Evolutionary conservation across 1,140 invertebrate species (phyloP).

Genomic region (Prorops nasuta): DNA sequence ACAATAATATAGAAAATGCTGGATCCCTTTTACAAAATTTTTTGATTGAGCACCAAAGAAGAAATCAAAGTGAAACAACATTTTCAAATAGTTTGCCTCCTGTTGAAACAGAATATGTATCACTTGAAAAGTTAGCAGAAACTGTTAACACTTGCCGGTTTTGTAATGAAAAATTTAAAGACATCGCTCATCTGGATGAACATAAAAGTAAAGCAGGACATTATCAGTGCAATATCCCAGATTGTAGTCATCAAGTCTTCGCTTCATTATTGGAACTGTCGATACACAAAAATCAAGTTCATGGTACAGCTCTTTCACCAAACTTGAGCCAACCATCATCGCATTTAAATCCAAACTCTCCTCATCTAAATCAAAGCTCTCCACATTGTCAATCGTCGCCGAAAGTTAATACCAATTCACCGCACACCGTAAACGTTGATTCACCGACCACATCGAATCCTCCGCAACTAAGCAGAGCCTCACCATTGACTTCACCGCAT

Average conservation of each 20-base stretch:
- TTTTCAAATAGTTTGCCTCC: slow-evolving; percentile 29
- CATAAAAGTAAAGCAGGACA: slow-evolving; percentile 51
- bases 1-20: slow-evolving; percentile 28
- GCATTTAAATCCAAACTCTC: slow-evolving; percentile 17
- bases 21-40: slow-evolving; percentile 46
- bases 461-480: slow-evolving; percentile 25
- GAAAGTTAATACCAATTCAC: slow-evolving; percentile 27
- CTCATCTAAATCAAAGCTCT: slow-evolving; percentile 26
- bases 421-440: slow-evolving; percentile 18
- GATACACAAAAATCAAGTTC: slow-evolving; percentile 47
- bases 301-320: slow-evolving; percentile 39
- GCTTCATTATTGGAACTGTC: slow-evolving; percentile 42
- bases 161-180: slow-evolving; percentile 54
- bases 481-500: slow-evolving; percentile 39
- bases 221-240: slow-evolving; percentile 53
- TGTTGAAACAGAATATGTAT: slow-evolving; percentile 53
- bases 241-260: slow-evolving; percentile 46
- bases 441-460: slow-evolving; percentile 26
- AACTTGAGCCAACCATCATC: slow-evolving; percentile 27
- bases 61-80: slow-evolving; percentile 39
- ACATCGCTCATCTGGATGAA: slow-evolving; percentile 49
- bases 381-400: slow-evolving; percentile 35
- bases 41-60: slow-evolving; percentile 46
- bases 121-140: slow-evolving; percentile 51
- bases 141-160: slow-evolving; percentile 51